These are phyloP conservation scores for Polydrusus pterygomalis DNA, from an alignment of 2,888 invertebrate species.

Conservation along the genomic window DNA sequence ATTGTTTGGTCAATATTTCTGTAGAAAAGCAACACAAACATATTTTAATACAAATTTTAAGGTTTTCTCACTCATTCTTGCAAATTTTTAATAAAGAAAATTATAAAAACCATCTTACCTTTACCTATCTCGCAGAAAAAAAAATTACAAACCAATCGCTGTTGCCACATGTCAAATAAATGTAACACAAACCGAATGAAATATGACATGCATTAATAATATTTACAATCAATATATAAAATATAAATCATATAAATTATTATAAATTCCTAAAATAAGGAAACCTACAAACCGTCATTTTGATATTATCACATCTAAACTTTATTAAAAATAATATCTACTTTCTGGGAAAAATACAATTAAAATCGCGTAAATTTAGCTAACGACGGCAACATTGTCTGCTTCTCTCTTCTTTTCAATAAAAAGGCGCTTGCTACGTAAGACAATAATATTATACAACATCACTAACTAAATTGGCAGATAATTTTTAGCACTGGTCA, in stretches of 20 bases:
- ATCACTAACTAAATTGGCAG: no score
- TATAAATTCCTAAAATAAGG: no score
- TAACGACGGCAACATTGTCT: not conserved
- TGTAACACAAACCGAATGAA: no score
- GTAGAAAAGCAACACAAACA: not conserved
- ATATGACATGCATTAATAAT: no score
- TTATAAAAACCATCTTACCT: slow-evolving; percentile 5
- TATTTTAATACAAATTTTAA: not conserved
- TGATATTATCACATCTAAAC: no score
- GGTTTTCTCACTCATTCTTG: not conserved
- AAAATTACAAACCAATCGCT: slow-evolving; percentile 1
- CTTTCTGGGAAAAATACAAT: not conserved
- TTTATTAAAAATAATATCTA: no score
- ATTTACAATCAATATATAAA: no score
- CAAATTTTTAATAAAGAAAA: not conserved
- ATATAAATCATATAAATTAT: no score
- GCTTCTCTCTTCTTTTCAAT: not conserved
- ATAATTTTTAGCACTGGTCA: no score
- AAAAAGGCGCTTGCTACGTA: not conserved
- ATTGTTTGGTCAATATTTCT: not conserved
- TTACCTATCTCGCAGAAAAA: not conserved
- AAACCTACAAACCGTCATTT: no score
- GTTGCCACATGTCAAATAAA: not conserved
- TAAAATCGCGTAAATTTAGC: not conserved
- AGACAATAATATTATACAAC: no score